Evolutionary conservation across 2,888 invertebrate genomes (phyloP).

Genomic region (Campoplex capitator): DNA sequence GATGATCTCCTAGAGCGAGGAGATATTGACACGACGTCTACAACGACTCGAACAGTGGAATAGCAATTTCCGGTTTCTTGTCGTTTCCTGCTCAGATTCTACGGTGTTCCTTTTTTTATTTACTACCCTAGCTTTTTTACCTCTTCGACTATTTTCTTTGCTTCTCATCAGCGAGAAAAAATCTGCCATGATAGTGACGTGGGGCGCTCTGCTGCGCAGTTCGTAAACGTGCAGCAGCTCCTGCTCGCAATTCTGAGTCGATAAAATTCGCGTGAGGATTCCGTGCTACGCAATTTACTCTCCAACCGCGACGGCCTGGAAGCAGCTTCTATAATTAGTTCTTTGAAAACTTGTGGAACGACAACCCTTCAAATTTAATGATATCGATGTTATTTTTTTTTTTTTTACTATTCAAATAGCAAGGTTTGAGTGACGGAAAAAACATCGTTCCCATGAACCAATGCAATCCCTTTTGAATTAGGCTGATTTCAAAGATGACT

Average conservation of each 20-base stretch:
- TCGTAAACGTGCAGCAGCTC: neutral
- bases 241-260: slow-evolving; percentile 6
- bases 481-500: neutral
- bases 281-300: slow-evolving; percentile 18
- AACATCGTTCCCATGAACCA: neutral
- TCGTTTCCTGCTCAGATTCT: neutral
- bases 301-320: slow-evolving; percentile 42
- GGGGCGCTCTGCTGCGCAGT: neutral
- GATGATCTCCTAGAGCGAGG: neutral
- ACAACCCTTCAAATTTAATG: slow-evolving; percentile 33
- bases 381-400: neutral
- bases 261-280: neutral
- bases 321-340: slow-evolving; percentile 58
- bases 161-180: slow-evolving; percentile 27
- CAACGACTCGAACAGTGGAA: slow-evolving; percentile 25
- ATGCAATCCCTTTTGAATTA: neutral
- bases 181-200: neutral
- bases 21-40: slow-evolving; percentile 3
- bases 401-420: neutral
- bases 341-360: slow-evolving; percentile 40
- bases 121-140: slow-evolving; percentile 4
- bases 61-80: slow-evolving; percentile 46
- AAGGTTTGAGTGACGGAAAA: neutral
- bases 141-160: slow-evolving; percentile 3
- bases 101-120: neutral